Evolutionary conservation across 2,797 vertebrate genomes (phyloP).

Genomic region (Esox masquinongy): DNA sequence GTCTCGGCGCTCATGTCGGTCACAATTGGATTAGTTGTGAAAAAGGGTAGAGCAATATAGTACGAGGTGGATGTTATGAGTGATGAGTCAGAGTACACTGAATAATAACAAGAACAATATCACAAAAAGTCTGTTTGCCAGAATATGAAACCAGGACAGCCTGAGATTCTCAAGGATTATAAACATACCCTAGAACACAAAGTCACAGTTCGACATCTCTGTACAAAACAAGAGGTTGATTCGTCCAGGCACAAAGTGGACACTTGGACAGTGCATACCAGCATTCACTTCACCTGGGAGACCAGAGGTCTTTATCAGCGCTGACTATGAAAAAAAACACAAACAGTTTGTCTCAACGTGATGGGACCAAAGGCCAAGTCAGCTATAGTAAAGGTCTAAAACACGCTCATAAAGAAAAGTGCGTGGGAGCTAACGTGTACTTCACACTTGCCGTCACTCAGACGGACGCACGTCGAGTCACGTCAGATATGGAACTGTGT

Average conservation of each 20-base stretch:
- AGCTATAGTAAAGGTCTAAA: slow-evolving; percentile 53
- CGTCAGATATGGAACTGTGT: slow-evolving; percentile 6
- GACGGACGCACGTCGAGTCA: slow-evolving; percentile 49
- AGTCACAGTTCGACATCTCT: not conserved
- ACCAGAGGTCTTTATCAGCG: slow-evolving; percentile 20
- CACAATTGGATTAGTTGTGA: not conserved
- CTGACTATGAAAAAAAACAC: slow-evolving; percentile 23
- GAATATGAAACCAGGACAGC: too few species aligned
- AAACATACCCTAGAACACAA: not conserved
- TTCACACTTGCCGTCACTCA: slow-evolving; percentile 4
- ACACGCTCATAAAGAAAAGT: slow-evolving; percentile 24
- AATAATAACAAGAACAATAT: not conserved
- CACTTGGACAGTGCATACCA: not conserved
- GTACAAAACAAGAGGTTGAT: not conserved
- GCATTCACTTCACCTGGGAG: slow-evolving; percentile 48
- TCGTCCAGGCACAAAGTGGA: not conserved
- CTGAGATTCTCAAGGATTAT: not conserved
- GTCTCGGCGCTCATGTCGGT: not conserved
- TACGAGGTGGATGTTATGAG: not conserved
- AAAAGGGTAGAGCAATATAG: not conserved
- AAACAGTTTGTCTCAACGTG: slow-evolving; percentile 51
- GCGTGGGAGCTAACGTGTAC: slow-evolving; percentile 2
- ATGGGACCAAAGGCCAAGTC: slow-evolving; percentile 24
- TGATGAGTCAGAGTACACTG: not conserved
- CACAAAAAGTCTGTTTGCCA: not conserved